Evolutionary conservation across 2,888 invertebrate species (phyloP).

Genomic region (Tenthredo notha): DNA sequence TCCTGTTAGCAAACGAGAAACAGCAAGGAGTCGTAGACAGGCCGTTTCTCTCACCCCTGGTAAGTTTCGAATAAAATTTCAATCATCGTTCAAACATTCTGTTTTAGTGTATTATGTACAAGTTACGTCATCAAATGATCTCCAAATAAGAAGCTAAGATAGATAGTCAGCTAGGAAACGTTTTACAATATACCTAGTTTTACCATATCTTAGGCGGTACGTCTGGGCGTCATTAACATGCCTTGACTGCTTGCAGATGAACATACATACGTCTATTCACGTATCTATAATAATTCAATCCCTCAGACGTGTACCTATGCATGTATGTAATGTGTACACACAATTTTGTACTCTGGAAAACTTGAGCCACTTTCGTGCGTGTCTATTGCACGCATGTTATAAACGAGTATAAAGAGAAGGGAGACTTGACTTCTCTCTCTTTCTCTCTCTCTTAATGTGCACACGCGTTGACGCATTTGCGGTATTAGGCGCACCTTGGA

Average conservation of each 20-base stretch:
- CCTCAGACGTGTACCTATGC: not conserved
- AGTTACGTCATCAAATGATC: not conserved
- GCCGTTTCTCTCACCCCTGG: constrained; percentile 77
- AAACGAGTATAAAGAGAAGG: not conserved
- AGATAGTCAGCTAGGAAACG: not conserved
- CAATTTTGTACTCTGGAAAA: not conserved
- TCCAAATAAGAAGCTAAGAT: not conserved
- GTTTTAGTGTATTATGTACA: not conserved
- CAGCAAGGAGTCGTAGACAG: constrained; percentile 82
- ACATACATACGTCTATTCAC: not conserved
- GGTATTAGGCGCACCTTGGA: constrained; percentile 27
- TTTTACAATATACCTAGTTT: not conserved
- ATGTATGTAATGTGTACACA: not conserved
- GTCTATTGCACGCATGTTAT: not conserved
- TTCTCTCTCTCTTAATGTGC: not conserved
- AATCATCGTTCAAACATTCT: not conserved
- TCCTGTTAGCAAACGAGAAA: constrained; percentile 68
- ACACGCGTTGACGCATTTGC: constrained; percentile 19
- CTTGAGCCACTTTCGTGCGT: constrained; percentile 2
- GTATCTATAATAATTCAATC: not conserved
- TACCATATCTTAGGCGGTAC: not conserved
- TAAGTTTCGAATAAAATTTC: constrained; percentile 62
- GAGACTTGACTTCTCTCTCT: not conserved
- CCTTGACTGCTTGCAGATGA: not conserved
- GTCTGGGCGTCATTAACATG: not conserved